Conservation (phyloP, 2,888 invertebrate genomes). For the Clunio marinus region DNA sequence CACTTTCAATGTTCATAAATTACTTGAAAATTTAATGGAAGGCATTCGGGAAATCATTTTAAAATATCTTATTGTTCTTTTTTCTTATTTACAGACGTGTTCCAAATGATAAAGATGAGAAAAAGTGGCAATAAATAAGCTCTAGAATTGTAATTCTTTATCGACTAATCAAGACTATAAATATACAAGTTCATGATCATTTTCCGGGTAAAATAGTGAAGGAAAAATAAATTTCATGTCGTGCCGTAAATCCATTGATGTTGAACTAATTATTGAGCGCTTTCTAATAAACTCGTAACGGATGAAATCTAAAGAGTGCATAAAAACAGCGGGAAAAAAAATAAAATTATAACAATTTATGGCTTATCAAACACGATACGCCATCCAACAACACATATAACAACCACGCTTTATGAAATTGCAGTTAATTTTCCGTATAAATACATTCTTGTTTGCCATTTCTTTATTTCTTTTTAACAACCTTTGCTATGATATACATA, state of each 20-base stretch:
- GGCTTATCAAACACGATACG: conserved; percentile 28
- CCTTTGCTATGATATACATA: conserved; percentile 22
- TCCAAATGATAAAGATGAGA: no score
- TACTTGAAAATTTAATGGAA: no score
- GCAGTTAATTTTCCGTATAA: conserved; percentile 37
- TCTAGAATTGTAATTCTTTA: no score
- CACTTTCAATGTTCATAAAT: no score
- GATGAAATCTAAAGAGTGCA: not conserved
- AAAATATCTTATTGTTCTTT: no score
- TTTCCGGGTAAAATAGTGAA: no score
- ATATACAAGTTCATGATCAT: no score
- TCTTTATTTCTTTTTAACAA: not conserved
- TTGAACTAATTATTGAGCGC: conserved; percentile 37
- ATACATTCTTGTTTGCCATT: conserved; percentile 36
- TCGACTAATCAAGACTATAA: no score
- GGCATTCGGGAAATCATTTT: no score
- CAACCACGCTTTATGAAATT: conserved; percentile 1
- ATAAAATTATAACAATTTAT: conserved; percentile 34
- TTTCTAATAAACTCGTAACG: conserved; percentile 30
- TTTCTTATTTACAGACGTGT: no score
- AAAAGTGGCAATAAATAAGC: no score
- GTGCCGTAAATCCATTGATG: conserved; percentile 33
- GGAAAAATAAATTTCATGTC: not conserved
- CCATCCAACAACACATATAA: not conserved
- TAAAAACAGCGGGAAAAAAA: not conserved